Conservation (phyloP, 2,888 invertebrate genomes). For the Lasioglossum leucozonium region DNA sequence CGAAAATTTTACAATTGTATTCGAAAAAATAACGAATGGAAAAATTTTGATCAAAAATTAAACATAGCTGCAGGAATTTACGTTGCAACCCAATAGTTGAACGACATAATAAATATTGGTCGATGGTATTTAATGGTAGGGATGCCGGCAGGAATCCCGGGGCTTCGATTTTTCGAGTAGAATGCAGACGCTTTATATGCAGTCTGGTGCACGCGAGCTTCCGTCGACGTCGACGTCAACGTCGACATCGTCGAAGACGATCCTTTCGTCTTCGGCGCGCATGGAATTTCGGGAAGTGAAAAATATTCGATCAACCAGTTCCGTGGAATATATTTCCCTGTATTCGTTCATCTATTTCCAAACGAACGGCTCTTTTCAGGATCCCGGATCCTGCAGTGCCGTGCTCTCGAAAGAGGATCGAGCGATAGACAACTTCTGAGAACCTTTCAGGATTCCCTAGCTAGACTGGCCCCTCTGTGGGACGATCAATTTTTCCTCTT, state of each 20-base stretch:
- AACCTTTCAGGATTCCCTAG: background rate
- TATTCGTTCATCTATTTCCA: background rate
- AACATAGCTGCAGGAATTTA: background rate
- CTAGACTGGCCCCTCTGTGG: background rate
- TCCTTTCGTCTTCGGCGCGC: background rate
- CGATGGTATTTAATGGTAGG: background rate
- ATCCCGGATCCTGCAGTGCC: background rate
- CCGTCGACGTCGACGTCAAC: background rate
- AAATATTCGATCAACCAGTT: background rate
- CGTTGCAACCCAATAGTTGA: background rate
- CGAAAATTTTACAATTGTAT: background rate
- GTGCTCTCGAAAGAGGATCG: background rate
- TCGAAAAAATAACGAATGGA: too few species aligned
- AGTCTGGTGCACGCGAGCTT: constrained; percentile 8
- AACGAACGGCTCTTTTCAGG: constrained; percentile 11
- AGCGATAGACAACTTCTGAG: background rate
- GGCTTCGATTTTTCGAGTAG: background rate
- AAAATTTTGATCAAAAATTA: too few species aligned
- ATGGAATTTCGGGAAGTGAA: background rate
- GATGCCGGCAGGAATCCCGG: background rate
- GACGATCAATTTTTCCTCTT: constrained; percentile 1
- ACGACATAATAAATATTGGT: background rate
- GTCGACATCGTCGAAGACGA: background rate
- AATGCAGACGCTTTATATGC: constrained; percentile 18
- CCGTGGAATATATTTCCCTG: background rate